Base-by-base conservation (phyloP, 2,888 invertebrate genomes). In the Platycheirus rosarum region DNA sequence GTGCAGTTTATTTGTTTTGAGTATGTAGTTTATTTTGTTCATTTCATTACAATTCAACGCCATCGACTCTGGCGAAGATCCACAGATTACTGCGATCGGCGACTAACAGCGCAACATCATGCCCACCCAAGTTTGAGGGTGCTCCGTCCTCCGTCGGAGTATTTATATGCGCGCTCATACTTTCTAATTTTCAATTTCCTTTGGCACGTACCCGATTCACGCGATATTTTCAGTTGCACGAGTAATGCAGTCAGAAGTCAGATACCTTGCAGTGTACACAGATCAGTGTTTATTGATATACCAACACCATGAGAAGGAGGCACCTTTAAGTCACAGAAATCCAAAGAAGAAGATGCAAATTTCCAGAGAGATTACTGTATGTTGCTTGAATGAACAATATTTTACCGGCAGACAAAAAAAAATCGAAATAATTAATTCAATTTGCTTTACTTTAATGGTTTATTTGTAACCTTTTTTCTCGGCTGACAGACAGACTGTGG, bases 161-260 rank as follows among this genome's bases (percentile, higher is more conserved):
- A n/a, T n/a, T 14, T 48, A 32, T 53, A 32, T 4, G 26, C 26
- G 6, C 48, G 48, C 20, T 40, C 65, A 60, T 70, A 80, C 80
- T 80, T 80, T 80, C 75, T 80, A 70, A 49, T 80, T 80, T 74
- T 80, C 63, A 57, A 53, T 80, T 74, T 63, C 8, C 35, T 55
- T 9, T 48, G 23, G 9, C 37, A 55, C 55, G 55, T 55, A 40
- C 57, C 44, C 55, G 44, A n/a, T 66, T 53, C 65, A 79, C 26
- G 69, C 69, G n/a, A 44, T 53, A 42, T 16, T 16, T n/a, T 1
- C n/a, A 20, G 62, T 16, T 60, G 35, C 35, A 13, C 35, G 13
- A 26, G 44, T 42, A 8, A 44, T 40, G 42, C n/a, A 20, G 48
- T 44, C 4, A n/a, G 37, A 29, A 13, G 26, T 18, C n/a, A n/a